Evolutionary conservation across 2,797 vertebrate genomes (phyloP), one percentile per base, ranked within the genome.

Genomic region (Aselliscus stoliczkanus): DNA sequence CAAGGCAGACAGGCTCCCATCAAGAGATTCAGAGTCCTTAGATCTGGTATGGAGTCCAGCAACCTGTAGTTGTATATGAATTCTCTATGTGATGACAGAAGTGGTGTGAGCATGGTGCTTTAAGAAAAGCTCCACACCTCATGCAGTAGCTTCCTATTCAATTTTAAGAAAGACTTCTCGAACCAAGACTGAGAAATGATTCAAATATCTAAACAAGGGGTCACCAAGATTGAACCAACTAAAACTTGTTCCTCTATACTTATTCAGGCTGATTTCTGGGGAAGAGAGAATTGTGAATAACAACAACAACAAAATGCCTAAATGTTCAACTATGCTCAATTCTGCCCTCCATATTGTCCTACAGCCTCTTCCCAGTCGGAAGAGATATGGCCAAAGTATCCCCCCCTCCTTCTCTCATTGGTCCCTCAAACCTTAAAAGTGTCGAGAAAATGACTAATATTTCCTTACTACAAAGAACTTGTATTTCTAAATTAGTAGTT

Each of bases 101-200:
- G 13, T 50, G 47, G 31, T 14, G 62, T 56, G 47, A 69, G n/a
- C 23, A 1, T 5, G 13, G 29, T 34, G 12, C 25, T 80, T 62
- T 14, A 25, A 56, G 79, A 42, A 89, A 67, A 65, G 6, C 18
- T 11, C 0, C 5, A 20, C 44, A 20, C 14, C 34, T 21, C 13
- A 23, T 1, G 11, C 7, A 64, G 17, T 47, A 29, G 9, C 27
- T 81, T 76, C 5, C 34, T 47, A 25, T 50, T 80, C 37, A 37
- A 62, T 76, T 29, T 42, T 50, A 69, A 88, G 72, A 89, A 79
- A 88, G 21, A 21, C 37, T 39, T 88, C 64, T 27, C 25, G 18
- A 54, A 75, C 12, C 34, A 64, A 75, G 83, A 64, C 29, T 20
- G 14, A 93, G 54, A 52, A 54, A 13, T 50, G 23, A 21, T 69